Conservation (phyloP, 2,888 invertebrate genomes). For the Lagria hirta region DNA sequence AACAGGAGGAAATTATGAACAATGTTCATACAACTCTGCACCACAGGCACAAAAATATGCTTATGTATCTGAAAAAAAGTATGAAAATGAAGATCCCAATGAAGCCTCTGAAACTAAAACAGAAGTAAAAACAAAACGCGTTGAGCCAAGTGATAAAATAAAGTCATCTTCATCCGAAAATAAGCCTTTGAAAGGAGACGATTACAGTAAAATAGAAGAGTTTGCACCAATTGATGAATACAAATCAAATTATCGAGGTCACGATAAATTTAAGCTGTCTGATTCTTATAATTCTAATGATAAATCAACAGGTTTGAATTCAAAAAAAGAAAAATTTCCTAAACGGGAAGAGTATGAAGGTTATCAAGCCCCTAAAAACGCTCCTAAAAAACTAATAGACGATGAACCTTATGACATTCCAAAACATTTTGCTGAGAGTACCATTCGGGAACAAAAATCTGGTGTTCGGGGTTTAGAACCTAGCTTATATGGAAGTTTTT, state of each 20-base stretch:
- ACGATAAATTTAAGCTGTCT: conserved; percentile 16
- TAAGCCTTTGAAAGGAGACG: conserved; percentile 3
- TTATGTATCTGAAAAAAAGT: conserved; percentile 66
- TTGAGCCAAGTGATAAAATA: conserved; percentile 12
- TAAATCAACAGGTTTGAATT: conserved; percentile 7
- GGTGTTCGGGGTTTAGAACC: conserved; percentile 31
- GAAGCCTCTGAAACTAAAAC: conserved; percentile 49
- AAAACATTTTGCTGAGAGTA: conserved; percentile 40
- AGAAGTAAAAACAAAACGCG: conserved; percentile 25
- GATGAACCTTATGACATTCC: conserved; percentile 43
- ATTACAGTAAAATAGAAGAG: conserved; percentile 15
- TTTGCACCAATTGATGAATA: conserved; percentile 30
- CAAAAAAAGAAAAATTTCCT: conserved; percentile 11
- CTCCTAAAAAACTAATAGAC: conserved; percentile 31
- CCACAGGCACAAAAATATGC: conserved; percentile 72
- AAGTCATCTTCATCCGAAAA: conserved; percentile 3
- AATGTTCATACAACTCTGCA: conserved; percentile 75
- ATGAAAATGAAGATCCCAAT: conserved; percentile 60
- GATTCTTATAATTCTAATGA: conserved; percentile 14
- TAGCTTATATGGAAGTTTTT: conserved; percentile 31
- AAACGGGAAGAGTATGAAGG: conserved; percentile 1
- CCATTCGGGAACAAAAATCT: conserved; percentile 30
- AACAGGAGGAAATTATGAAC: conserved; percentile 75
- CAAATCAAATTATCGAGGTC: conserved; percentile 22
- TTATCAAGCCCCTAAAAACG: conserved; percentile 9